These are phyloP conservation scores for Helleia helle DNA, from an alignment of 2,888 invertebrate species.

Conservation along the genomic window DNA sequence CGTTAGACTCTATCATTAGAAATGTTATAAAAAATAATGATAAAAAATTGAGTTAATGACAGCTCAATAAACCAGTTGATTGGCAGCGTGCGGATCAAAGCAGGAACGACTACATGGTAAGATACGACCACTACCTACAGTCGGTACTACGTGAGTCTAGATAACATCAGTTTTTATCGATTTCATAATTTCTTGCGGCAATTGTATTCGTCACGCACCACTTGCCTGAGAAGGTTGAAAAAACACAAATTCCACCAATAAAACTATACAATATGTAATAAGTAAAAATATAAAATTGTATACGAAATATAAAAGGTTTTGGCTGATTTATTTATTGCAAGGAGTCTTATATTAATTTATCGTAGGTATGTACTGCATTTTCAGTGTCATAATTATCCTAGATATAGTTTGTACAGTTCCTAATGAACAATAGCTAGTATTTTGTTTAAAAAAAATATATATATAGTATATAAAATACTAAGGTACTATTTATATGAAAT, in stretches of 20 bases:
- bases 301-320: too few species aligned
- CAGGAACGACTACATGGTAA: constrained; percentile 1
- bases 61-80: not conserved
- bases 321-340: too few species aligned
- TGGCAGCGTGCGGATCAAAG: not conserved
- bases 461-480: too few species aligned
- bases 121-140: not conserved
- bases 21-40: not conserved
- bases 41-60: not conserved
- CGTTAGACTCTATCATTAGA: too few species aligned
- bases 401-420: too few species aligned
- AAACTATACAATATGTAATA: constrained; percentile 16
- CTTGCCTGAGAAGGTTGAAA: constrained; percentile 23
- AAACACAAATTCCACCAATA: constrained; percentile 21
- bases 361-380: too few species aligned
- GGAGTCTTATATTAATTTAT: too few species aligned
- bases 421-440: too few species aligned
- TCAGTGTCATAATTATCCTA: too few species aligned
- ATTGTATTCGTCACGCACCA: constrained; percentile 24
- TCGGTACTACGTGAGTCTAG: not conserved
- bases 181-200: constrained; percentile 20
- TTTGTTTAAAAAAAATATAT: too few species aligned
- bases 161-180: constrained; percentile 19
- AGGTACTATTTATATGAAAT: too few species aligned
- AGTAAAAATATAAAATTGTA: not conserved